Evolutionary conservation across 2,888 invertebrate genomes (phyloP), one percentile per base, ranked within the genome.

Genomic region (Strigamia transsilvanica): DNA sequence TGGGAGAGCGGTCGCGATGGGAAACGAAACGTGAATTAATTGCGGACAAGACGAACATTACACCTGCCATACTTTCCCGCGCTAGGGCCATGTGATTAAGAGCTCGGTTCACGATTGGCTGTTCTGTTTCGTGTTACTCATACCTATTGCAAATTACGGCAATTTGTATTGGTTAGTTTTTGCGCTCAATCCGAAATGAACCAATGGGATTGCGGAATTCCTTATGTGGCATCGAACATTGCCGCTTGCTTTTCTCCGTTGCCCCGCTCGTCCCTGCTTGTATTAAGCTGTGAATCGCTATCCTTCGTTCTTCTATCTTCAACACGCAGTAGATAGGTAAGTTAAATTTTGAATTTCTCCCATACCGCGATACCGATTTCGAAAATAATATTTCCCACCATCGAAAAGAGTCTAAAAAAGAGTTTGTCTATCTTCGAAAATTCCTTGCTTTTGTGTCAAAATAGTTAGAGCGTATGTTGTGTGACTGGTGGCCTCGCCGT

Each of bases 121-220:
- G 23, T 42, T 41, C 21, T 27, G 77, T 21, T 77, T 81, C 66
- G 23, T 18, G 6, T 34, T 34, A 73, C 32, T 34, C 66, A 15
- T 66, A 41, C 81, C 81, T 34, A 27, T 38, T 81, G 38, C 66
- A 34, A 2, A 15, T 15, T 1, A n/a, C 5, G 1, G 10, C 21
- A 27, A 13, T 80, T 79, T 84, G 84, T 61, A 87, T 87, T 87
- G 87, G 87, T 83, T 83, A 34, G 82, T 83, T 84, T 85, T 83
- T 84, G 85, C 85, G 85, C 84, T 83, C 84, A 85, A 85, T 85
- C 84, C 82, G 83, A 84, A 84, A 78, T 84, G 23, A 82, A 83
- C 87, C 87, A 87, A 87, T 87, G 84, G 84, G 80, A 84, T 27
- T 21, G 27, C 61, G 56, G 77, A 56, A 56, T 34, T 82, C 73